Evolutionary conservation across 2,888 invertebrate genomes (phyloP), one percentile per base, ranked within the genome.

Genomic region (Cephus rjabovi): DNA sequence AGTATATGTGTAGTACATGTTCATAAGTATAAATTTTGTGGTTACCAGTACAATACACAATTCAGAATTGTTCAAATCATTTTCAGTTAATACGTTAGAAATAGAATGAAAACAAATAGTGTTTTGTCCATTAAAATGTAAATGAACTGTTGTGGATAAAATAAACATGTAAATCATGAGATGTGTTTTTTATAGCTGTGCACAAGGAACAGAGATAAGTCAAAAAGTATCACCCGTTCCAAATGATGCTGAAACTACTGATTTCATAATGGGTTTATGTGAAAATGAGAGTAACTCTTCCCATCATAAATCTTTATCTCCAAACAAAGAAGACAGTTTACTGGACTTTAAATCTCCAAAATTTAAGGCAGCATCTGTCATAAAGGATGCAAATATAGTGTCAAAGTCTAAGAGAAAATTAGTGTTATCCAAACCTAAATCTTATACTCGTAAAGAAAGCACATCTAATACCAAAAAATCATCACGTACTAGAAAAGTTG

Each of bases 261-360:
- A 35, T 34, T 23, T 40, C 73, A 31, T 37, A 35, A 31, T 34
- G 34, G 69, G 77, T 78, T 12, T 70, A 69, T 9, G 9, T 6
- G 23, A 56, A 56, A 56, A 1, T 56, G 23, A 2, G 23, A 56
- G 9, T 56, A 56, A 56, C 56, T 23, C 15, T 56, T 23, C 23
- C 56, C 9, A 23, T 56, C 56, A 56, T 2, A 56, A 56, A 9
- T 56, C 56, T 23, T 56, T 56, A 9, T 76, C 40, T 4, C 71
- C 79, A 30, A 75, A 79, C 11, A 83, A 83, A 40, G 84, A 88
- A 76, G 88, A 90, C 37, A 91, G 88, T 80, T 80, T 91, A 74
- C 76, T 80, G 40, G 90, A 91, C 82, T 91, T 91, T 76, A 89
- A 87, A 84, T 88, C 89, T 1, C 90, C 91, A 6, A 83, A 84